Evolutionary conservation across 1,140 invertebrate genomes (phyloP).

Genomic region (Thaumetopoea pityocampa): DNA sequence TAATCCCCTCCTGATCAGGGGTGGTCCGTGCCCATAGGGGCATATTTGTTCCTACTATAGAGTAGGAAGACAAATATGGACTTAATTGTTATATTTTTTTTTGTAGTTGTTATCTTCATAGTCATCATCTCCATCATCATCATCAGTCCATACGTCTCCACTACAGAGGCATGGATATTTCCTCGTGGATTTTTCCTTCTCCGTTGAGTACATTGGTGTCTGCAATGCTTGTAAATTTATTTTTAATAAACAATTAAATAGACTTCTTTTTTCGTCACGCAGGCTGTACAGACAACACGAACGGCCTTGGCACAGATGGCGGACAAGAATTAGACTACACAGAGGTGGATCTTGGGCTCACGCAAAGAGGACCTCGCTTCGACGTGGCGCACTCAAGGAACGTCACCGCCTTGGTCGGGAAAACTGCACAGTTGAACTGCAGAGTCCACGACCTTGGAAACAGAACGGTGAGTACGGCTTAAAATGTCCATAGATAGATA

Average conservation of each 20-base stretch:
- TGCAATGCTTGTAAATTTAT: no score
- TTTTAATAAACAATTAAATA: not conserved
- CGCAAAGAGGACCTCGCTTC: constrained; percentile 82
- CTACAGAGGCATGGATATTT: not conserved
- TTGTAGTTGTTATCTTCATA: no score
- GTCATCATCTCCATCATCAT: no score
- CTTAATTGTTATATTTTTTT: no score
- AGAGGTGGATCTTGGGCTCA: constrained; percentile 57
- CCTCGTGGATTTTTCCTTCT: no score
- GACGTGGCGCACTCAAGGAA: constrained; percentile 85
- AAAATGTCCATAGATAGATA: no score
- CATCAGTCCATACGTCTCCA: not conserved
- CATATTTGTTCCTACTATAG: no score
- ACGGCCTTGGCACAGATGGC: constrained; percentile 41
- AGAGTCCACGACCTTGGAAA: constrained; percentile 87
- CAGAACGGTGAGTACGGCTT: constrained; percentile 81
- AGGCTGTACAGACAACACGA: constrained; percentile 64
- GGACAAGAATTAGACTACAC: constrained; percentile 55
- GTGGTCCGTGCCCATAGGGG: no score
- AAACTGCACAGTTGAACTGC: constrained; percentile 87
- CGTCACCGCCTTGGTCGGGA: constrained; percentile 87
- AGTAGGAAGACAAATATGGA: no score
- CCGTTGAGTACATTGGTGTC: no score
- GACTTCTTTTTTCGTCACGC: constrained; percentile 19
- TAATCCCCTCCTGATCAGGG: no score